Evolutionary conservation across 2,113 vertebrate species (phyloP).

Genomic region (Oceanodroma tethys): DNA sequence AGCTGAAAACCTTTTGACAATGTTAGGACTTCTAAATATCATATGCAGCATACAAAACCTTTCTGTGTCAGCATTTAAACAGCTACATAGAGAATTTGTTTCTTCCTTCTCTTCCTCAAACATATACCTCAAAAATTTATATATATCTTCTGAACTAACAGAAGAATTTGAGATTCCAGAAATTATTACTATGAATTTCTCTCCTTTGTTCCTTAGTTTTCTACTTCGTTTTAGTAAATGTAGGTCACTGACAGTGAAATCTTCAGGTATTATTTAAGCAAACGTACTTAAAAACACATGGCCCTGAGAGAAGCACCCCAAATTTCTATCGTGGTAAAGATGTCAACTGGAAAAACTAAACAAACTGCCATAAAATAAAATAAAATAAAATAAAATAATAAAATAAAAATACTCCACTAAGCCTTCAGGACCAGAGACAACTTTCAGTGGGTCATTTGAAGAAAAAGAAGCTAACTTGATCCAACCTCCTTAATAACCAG

Average conservation of each 20-base stretch:
- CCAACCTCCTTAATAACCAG: conserved; percentile 81
- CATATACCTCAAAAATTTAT: neutral
- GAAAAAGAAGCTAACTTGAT: conserved; percentile 33
- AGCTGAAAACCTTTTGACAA: neutral
- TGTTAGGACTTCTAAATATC: neutral
- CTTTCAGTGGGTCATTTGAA: neutral
- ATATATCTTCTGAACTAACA: neutral
- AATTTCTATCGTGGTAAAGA: neutral
- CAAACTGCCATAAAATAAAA: neutral
- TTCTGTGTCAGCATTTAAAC: neutral
- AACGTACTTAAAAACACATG: rapidly evolving
- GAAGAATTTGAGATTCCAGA: neutral
- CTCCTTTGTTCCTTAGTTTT: neutral
- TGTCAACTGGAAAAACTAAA: neutral
- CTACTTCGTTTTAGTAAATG: neutral
- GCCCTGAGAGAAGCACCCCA: neutral
- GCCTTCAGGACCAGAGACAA: neutral
- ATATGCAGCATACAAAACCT: neutral
- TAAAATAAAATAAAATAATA: no score
- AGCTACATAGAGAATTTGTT: neutral
- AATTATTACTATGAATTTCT: neutral
- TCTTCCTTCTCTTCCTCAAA: neutral
- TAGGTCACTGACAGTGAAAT: neutral
- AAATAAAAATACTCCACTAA: neutral
- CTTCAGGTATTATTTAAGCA: neutral